These are phyloP conservation scores for Syritta pipiens DNA, from an alignment of 2,888 invertebrate genomes.

Conservation along the genomic window DNA sequence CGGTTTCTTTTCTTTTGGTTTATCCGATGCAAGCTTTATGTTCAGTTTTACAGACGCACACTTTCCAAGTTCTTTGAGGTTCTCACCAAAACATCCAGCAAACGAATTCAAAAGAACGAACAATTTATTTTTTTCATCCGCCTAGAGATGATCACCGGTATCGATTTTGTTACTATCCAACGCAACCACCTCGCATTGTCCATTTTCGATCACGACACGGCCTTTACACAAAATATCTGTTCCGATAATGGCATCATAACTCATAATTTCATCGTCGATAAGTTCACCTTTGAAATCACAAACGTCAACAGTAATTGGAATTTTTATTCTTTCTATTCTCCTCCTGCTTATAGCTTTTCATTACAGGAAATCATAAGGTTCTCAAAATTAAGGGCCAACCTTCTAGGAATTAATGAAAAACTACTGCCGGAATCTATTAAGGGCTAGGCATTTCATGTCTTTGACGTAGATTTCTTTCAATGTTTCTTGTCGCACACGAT, in stretches of 20 bases:
- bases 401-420: neutral
- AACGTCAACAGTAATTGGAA: neutral
- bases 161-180: neutral
- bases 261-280: no score
- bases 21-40: constrained; percentile 22
- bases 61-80: no score
- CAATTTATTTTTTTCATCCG: constrained; percentile 3
- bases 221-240: constrained; percentile 42
- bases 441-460: neutral
- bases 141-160: neutral
- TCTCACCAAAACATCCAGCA: constrained; percentile 35
- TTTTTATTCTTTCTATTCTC: neutral
- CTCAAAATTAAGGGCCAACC: no score
- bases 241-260: no score
- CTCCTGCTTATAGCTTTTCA: neutral
- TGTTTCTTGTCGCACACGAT: neutral
- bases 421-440: constrained; percentile 18
- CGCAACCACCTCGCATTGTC: constrained; percentile 26
- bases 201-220: constrained; percentile 47
- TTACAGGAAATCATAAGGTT: no score
- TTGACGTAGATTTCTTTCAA: constrained; percentile 9
- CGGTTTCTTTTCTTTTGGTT: constrained; percentile 29
- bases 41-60: constrained; percentile 36
- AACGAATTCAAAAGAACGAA: constrained; percentile 7
- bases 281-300: no score